Evolutionary conservation across 2,113 vertebrate genomes (phyloP), one percentile per base, ranked within the genome.

Genomic region (Chionodraco myersi): DNA sequence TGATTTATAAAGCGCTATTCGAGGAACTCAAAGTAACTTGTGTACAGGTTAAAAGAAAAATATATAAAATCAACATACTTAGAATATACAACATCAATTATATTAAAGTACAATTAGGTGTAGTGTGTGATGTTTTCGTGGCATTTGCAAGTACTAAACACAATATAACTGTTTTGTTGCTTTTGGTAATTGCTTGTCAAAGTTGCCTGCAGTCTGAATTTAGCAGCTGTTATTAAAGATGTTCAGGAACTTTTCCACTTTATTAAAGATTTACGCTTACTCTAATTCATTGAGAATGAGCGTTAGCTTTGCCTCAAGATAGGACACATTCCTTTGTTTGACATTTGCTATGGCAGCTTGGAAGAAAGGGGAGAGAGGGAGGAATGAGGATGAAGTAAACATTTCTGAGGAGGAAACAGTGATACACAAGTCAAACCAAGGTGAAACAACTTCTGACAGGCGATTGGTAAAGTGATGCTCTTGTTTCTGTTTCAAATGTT

Each of bases 371-470:
- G 26, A 48, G 30, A 1, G 44, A 67, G 59, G 72, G 21, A 75
- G 26, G n/a, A 58, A 63, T 30, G 21, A 53, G 16, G 23, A 57
- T 10, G 23, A 67, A 60, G 58, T 67, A 41, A 72, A 71, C 66
- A 59, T 14, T 53, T 71, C 73, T 53, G 61, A 51, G 56, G 14
- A 72, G 61, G 68, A 72, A 66, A 49, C 16, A 23, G 53, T 72
- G 54, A 59, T 53, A 18, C 57, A 26, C 64, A 2, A 45, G 21
- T 48, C 76, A 60, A 59, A 63, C 65, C 58, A 79, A 84, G 63
- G 66, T 79, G 72, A 75, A 48, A 60, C 36, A 54, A 58, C 65
- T 59, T 66, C 45, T 72, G 82, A 76, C 61, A 67, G 67, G 60
- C 21, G 47, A 10, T 56, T 62, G 72, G 77, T 72, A 14, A 71